Base-by-base conservation (phyloP, 2,797 vertebrate genomes). In the Anisognathus igniventris region DNA sequence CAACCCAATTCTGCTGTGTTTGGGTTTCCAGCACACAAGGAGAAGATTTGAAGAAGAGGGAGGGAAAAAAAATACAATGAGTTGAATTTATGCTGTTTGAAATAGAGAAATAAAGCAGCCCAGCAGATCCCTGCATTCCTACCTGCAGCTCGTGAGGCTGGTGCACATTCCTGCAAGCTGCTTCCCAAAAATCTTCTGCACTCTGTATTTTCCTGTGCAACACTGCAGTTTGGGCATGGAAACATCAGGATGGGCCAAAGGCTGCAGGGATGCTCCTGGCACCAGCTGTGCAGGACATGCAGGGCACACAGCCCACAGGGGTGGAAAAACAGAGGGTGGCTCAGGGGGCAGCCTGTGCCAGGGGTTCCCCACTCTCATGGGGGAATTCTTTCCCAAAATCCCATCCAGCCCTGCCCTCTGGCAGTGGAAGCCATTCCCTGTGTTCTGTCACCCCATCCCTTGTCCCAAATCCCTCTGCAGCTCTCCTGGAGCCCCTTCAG, bases 121-220 rank as follows among this genome's bases (percentile, higher is more conserved):
- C 58, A 58, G 74, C 53, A 90, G 51, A 54, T 31, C 31, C 44
- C 25, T 53, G 40, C 9, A 18, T 13, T n/a, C 48, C 39, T 21
- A 30, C 13, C 40, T 3, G 3, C 28, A 67, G 73, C 65, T 62
- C 44, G 2, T 0, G 3, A 61, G 28, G 51, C 9, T 12, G 35
- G 9, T 5, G 68, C 48, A 16, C 28, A 7, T 9, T 33, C 21
- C 54, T 47, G 33, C 60, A 44, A 27, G 51, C 2, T 54, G 39
- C 58, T 71, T 35, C 60, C 83, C 33, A 24, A 72, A 50, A 30
- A 75, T 11, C 76, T 54, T 39, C 50, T 30, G 21, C 28, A 39
- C 23, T 24, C 73, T 10, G 14, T 0, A 2, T 1, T 18, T 39
- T 8, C 71, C 51, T 6, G 21, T 1, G 21, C 10, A 5, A 0